A percentile compares a stretch with the other conserved stretches of the same genome.
These are phyloP conservation scores for Idaea dimidiata DNA, from an alignment of 2,888 invertebrate genomes.

Conservation along the genomic window DNA sequence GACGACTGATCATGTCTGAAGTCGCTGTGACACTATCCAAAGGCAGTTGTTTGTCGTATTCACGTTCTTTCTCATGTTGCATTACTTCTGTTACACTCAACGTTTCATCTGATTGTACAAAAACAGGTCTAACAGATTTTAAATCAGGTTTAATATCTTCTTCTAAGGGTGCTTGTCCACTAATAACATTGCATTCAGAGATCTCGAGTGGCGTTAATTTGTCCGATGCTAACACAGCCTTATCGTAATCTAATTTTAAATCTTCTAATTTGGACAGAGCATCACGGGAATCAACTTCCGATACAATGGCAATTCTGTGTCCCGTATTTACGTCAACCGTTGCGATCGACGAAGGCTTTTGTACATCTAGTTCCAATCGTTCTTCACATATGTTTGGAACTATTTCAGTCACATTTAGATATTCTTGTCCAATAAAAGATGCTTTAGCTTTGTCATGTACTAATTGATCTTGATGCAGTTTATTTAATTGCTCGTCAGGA, in stretches of 20 bases:
- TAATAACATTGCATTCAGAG: constrained; percentile 63
- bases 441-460: constrained; percentile 75
- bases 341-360: constrained; percentile 71
- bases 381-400: constrained; percentile 74
- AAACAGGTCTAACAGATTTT: constrained; percentile 50
- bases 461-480: constrained; percentile 77
- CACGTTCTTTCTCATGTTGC: constrained; percentile 63
- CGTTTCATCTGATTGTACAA: constrained; percentile 47
- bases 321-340: constrained; percentile 72
- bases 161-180: constrained; percentile 60
- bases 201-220: constrained; percentile 56
- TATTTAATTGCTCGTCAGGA: constrained; percentile 75
- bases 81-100: constrained; percentile 58
- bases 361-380: constrained; percentile 54
- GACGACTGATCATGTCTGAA: constrained; percentile 66
- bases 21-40: constrained; percentile 56
- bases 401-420: constrained; percentile 82
- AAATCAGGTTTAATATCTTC: constrained; percentile 40
- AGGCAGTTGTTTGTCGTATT: constrained; percentile 30
- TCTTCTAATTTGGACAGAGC: constrained; percentile 47
- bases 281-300: constrained; percentile 64
- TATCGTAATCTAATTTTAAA: constrained; percentile 47
- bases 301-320: constrained; percentile 75
- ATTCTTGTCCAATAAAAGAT: constrained; percentile 79
- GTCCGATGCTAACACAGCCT: constrained; percentile 55